These are phyloP conservation scores for Fopius arisanus DNA, from an alignment of 1,140 invertebrate genomes.

Conservation along the genomic window DNA sequence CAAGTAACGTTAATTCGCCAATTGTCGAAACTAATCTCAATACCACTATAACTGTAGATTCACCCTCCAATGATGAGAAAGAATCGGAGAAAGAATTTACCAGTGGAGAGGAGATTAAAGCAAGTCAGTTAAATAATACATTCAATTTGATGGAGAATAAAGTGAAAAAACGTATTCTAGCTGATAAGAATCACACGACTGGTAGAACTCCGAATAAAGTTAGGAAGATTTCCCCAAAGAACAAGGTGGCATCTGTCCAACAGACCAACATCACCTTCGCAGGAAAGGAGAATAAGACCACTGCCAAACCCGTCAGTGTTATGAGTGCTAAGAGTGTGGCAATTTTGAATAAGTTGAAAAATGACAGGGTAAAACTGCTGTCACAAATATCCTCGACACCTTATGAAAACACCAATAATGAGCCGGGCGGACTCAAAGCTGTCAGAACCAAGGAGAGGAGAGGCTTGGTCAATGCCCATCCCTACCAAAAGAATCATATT, in stretches of 20 bases:
- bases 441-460: constrained; percentile 51
- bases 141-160: constrained; percentile 43
- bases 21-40: constrained; percentile 28
- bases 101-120: constrained; percentile 23
- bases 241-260: constrained; percentile 22
- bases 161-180: constrained; percentile 51
- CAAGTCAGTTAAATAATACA: constrained; percentile 48
- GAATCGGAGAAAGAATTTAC: background rate
- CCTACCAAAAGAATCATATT: constrained; percentile 46
- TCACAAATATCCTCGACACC: constrained; percentile 2
- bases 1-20: constrained; percentile 23
- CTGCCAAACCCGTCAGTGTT: constrained; percentile 30
- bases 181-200: constrained; percentile 47
- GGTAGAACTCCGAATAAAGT: constrained; percentile 46
- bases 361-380: constrained; percentile 39
- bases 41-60: constrained; percentile 27
- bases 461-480: constrained; percentile 46
- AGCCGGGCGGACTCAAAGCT: constrained; percentile 38
- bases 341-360: constrained; percentile 58
- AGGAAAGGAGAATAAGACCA: constrained; percentile 57
- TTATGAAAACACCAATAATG: background rate
- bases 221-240: constrained; percentile 44
- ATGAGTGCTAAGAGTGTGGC: constrained; percentile 58
- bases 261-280: constrained; percentile 9
- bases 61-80: constrained; percentile 8